Evolutionary conservation across 2,888 invertebrate species (phyloP).

Genomic region (Hypselothyrea guttata): DNA sequence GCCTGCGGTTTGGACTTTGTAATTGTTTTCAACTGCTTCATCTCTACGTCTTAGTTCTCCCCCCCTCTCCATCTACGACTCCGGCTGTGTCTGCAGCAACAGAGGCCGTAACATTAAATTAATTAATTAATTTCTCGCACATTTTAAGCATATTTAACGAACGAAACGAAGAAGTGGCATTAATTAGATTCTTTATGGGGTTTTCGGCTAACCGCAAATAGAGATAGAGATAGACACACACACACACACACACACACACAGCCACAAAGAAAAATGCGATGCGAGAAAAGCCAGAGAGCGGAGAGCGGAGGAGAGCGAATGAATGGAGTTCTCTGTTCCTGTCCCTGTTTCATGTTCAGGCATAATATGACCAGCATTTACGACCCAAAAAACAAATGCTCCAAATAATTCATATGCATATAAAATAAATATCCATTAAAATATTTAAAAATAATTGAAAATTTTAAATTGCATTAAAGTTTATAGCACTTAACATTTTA

Average conservation of each 20-base stretch:
- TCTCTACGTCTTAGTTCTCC: constrained; percentile 21
- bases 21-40: constrained; percentile 55
- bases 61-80: no score
- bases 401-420: constrained; percentile 29
- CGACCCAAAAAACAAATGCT: constrained; percentile 33
- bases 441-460: constrained; percentile 24
- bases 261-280: neutral
- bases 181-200: constrained; percentile 48
- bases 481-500: no score
- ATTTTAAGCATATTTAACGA: constrained; percentile 50
- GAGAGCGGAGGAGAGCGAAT: neutral
- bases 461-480: no score
- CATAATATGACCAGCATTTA: constrained; percentile 44
- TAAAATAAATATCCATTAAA: constrained; percentile 35
- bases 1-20: constrained; percentile 40
- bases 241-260: neutral
- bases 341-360: constrained; percentile 48
- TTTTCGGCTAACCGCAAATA: constrained; percentile 16
- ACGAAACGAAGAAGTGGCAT: constrained; percentile 31
- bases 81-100: constrained; percentile 3
- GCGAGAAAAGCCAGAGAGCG: neutral
- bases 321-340: no score
- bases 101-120: constrained; percentile 48
- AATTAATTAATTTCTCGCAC: constrained; percentile 64
- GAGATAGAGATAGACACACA: no score